These are phyloP conservation scores for Okamejei kenojei DNA, from an alignment of 2,797 vertebrate species.

Conservation along the genomic window DNA sequence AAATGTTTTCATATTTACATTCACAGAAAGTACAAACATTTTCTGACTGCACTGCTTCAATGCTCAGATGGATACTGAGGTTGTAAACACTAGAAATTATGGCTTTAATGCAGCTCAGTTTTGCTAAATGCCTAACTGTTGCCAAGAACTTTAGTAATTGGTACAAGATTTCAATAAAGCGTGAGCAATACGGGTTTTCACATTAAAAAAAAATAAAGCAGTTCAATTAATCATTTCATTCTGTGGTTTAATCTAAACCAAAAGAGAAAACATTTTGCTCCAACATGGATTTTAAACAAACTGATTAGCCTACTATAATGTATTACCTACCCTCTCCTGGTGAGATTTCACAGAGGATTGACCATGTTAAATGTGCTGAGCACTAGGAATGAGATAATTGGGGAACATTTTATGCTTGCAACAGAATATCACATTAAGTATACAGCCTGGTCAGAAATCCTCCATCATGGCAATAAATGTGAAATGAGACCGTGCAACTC, in stretches of 20 bases:
- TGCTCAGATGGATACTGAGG: conserved; percentile 18
- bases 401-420: conserved; percentile 26
- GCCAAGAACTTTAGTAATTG: conserved; percentile 32
- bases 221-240: conserved; percentile 31
- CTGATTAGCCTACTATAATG: background rate
- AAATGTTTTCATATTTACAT: background rate
- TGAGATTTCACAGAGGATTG: conserved; percentile 28
- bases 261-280: conserved; percentile 26
- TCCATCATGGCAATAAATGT: background rate
- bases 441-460: background rate
- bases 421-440: conserved; percentile 5
- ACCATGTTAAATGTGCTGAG: conserved; percentile 25
- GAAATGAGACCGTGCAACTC: background rate
- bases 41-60: background rate
- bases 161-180: conserved; percentile 31
- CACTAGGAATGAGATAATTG: conserved; percentile 21
- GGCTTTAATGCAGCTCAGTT: conserved; percentile 10
- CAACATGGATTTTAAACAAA: conserved; percentile 30
- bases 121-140: conserved; percentile 23
- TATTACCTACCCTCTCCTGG: background rate
- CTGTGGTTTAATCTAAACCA: conserved; percentile 2
- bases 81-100: conserved; percentile 27
- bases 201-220: background rate
- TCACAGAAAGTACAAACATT: background rate
- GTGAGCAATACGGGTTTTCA: background rate